These are phyloP conservation scores for Acronicta alni DNA, from an alignment of 2,888 invertebrate genomes.

Conservation along the genomic window DNA sequence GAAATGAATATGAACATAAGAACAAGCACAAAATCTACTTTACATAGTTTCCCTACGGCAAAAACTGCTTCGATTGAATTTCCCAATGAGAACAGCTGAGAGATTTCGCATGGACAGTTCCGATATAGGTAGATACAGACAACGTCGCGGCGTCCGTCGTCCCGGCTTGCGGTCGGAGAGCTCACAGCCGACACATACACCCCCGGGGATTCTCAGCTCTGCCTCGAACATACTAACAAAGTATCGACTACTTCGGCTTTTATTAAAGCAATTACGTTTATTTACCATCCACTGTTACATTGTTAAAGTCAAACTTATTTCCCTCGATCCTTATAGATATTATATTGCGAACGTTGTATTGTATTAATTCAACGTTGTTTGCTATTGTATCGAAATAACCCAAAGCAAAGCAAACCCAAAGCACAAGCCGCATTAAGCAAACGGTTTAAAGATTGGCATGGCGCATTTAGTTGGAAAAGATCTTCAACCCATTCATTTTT, in stretches of 20 bases:
- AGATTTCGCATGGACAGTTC: slow-evolving; percentile 48
- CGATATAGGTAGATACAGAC: slow-evolving; percentile 24
- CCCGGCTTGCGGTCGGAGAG: slow-evolving; percentile 50
- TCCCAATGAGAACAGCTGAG: slow-evolving; percentile 50
- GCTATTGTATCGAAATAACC: slow-evolving; percentile 18
- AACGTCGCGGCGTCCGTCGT: slow-evolving; percentile 27
- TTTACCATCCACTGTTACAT: slow-evolving; percentile 22
- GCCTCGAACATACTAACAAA: slow-evolving; percentile 45
- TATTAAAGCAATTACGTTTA: slow-evolving; percentile 54
- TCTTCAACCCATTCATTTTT: no score
- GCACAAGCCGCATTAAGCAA: slow-evolving; percentile 26
- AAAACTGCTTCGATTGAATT: slow-evolving; percentile 21
- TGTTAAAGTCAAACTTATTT: slow-evolving; percentile 41
- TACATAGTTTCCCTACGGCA: slow-evolving; percentile 10
- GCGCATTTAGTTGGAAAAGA: slow-evolving; percentile 29
- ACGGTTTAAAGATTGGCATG: slow-evolving; percentile 42
- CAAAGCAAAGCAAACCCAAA: slow-evolving; percentile 22
- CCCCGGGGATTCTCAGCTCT: slow-evolving; percentile 46
- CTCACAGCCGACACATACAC: slow-evolving; percentile 40
- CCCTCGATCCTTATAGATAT: slow-evolving; percentile 27
- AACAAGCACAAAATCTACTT: slow-evolving; percentile 10
- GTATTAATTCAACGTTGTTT: slow-evolving; percentile 32
- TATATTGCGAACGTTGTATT: slow-evolving; percentile 25
- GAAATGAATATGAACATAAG: no score
- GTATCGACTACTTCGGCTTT: slow-evolving; percentile 49